Evolutionary conservation across 2,888 invertebrate species (phyloP).

Genomic region (Tachystola acroxantha): DNA sequence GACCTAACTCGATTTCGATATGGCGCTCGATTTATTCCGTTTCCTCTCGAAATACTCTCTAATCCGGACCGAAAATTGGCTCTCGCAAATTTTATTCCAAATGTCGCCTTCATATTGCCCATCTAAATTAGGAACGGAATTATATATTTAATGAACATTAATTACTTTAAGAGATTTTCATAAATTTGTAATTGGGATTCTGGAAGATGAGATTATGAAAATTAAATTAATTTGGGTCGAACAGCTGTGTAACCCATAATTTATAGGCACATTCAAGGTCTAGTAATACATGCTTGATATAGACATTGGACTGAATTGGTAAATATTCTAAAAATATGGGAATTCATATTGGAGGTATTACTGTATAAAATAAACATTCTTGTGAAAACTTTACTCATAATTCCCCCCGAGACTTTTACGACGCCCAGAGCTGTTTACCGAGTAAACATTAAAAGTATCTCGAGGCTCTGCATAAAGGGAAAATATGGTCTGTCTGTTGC

Average conservation of each 20-base stretch:
- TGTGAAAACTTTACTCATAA: conserved; percentile 29
- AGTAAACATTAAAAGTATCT: conserved; percentile 27
- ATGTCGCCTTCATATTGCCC: conserved; percentile 9
- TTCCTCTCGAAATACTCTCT: conserved; percentile 28
- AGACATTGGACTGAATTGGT: too few relatives aligned
- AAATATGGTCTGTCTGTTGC: background rate
- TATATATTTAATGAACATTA: background rate
- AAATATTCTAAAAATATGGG: too few relatives aligned
- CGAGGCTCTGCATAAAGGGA: background rate
- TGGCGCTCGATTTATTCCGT: conserved; percentile 40
- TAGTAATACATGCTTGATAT: too few relatives aligned
- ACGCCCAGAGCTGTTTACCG: conserved; percentile 25
- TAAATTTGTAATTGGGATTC: background rate
- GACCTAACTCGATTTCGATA: conserved; percentile 41
- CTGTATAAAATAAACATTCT: conserved; percentile 26
- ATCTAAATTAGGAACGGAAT: conserved; percentile 14
- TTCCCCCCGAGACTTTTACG: conserved; percentile 32
- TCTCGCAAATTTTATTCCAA: conserved; percentile 26
- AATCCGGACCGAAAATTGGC: conserved; percentile 28
- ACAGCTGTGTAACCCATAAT: too few relatives aligned
- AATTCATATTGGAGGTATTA: conserved; percentile 15
- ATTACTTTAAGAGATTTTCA: background rate
- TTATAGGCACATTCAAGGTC: too few relatives aligned
- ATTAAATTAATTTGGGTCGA: background rate
- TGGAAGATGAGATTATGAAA: background rate